Conservation (phyloP, 2,113 vertebrate species). For the Spermophilus dauricus region DNA sequence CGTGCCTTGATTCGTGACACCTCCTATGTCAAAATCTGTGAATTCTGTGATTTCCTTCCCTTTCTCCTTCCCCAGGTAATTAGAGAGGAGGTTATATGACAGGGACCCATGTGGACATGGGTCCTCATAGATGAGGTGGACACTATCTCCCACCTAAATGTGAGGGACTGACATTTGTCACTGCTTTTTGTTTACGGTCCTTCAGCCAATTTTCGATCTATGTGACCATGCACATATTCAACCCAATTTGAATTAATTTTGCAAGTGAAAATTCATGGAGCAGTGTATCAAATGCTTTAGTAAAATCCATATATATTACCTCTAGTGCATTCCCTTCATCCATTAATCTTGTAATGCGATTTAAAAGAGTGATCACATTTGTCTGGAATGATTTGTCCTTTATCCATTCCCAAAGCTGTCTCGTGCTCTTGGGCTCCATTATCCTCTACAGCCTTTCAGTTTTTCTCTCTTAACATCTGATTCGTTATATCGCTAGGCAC, state of each 20-base stretch:
- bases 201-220: slow-evolving; percentile 78
- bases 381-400: slow-evolving; percentile 78
- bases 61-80: not conserved
- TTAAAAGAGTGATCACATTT: slow-evolving; percentile 81
- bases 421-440: slow-evolving; percentile 46
- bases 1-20: not conserved
- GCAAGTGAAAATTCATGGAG: slow-evolving; percentile 80
- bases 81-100: slow-evolving; percentile 11
- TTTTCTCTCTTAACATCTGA: slow-evolving; percentile 60
- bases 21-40: slow-evolving; percentile 15
- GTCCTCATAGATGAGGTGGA: slow-evolving; percentile 21
- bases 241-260: slow-evolving; percentile 85
- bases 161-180: slow-evolving; percentile 61
- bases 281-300: slow-evolving; percentile 81
- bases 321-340: slow-evolving; percentile 75
- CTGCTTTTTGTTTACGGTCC: slow-evolving; percentile 78
- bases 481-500: slow-evolving; percentile 53
- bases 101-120: not conserved
- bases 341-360: slow-evolving; percentile 79
- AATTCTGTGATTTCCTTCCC: slow-evolving; percentile 25
- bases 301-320: slow-evolving; percentile 79
- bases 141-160: slow-evolving; percentile 51
- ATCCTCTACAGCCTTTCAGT: slow-evolving; percentile 21
- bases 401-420: slow-evolving; percentile 68
- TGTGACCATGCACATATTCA: slow-evolving; percentile 83